Evolutionary conservation across 2,797 vertebrate genomes (phyloP).

Genomic region (Brachymystax lenok): DNA sequence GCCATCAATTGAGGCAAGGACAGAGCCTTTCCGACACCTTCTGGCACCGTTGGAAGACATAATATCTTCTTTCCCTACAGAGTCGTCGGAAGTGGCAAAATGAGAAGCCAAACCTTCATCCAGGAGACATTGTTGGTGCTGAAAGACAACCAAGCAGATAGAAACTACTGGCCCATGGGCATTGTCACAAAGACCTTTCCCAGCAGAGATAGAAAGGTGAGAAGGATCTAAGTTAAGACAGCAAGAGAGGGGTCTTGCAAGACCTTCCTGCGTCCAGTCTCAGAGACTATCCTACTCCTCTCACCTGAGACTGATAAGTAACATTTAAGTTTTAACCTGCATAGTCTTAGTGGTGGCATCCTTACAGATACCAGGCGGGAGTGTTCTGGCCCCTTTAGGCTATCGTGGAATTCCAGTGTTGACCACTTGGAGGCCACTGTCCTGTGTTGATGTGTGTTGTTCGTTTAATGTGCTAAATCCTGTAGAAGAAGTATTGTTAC

Average conservation of each 20-base stretch:
- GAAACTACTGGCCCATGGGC: slow-evolving; percentile 8
- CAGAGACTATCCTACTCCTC: not conserved
- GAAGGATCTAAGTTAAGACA: not conserved
- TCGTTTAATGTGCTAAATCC: too few species aligned
- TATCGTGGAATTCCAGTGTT: too few species aligned
- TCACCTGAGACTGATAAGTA: not conserved
- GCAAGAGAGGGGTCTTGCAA: not conserved
- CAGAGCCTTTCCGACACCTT: slow-evolving; percentile 23
- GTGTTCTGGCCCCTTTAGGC: too few species aligned
- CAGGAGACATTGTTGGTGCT: slow-evolving; percentile 11
- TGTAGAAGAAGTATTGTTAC: too few species aligned
- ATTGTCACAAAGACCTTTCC: slow-evolving; percentile 3
- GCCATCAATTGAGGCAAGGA: slow-evolving; percentile 28
- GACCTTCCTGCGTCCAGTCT: slow-evolving; percentile 3
- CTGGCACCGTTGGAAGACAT: slow-evolving; percentile 20
- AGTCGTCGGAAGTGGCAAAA: slow-evolving; percentile 6
- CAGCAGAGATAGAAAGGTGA: not conserved
- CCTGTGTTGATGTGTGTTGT: too few species aligned
- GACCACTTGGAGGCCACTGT: too few species aligned
- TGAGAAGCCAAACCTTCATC: not conserved
- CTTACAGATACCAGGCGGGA: too few species aligned
- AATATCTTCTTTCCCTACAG: slow-evolving; percentile 21
- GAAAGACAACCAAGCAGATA: slow-evolving; percentile 3
- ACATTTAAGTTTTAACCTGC: too few species aligned
- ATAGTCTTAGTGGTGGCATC: too few species aligned